Percentiles rank a stretch among this genome's conserved stretches.
Conservation (phyloP, 2,888 invertebrate species). For the Lordiphosa fenestrarum region DNA sequence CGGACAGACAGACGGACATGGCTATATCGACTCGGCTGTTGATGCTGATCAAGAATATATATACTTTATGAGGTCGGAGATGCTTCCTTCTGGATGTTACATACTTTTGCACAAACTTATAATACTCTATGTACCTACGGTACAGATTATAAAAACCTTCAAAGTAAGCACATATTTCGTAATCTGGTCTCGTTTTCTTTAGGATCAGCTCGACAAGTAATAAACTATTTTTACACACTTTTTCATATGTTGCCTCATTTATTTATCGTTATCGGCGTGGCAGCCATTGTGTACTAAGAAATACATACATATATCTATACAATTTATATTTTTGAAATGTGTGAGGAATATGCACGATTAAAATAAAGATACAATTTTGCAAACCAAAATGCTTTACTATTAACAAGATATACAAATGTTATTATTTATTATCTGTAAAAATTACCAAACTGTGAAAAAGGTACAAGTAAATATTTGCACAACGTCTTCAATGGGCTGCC, state of each 20-base stretch:
- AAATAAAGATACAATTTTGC: conserved; percentile 41
- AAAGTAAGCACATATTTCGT: too few relatives aligned
- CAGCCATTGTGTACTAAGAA: conserved; percentile 46
- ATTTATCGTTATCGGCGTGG: conserved; percentile 49
- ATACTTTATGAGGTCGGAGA: too few relatives aligned
- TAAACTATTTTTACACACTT: background rate
- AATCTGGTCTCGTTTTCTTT: too few relatives aligned
- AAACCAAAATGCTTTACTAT: conserved; percentile 37
- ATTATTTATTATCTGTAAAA: conserved; percentile 21
- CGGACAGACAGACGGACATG: too few relatives aligned
- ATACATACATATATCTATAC: conserved; percentile 51
- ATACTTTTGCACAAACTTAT: too few relatives aligned
- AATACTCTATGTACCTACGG: too few relatives aligned
- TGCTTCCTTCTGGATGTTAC: too few relatives aligned
- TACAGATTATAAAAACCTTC: too few relatives aligned
- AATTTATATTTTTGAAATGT: conserved; percentile 47
- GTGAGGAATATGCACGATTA: conserved; percentile 38
- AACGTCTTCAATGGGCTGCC: conserved; percentile 1
- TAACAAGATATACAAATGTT: conserved; percentile 30
- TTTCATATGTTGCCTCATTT: conserved; percentile 48
- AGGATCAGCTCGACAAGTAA: too few relatives aligned
- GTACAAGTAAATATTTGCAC: conserved; percentile 6
- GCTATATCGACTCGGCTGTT: too few relatives aligned
- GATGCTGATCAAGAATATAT: too few relatives aligned
- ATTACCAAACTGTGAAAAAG: conserved; percentile 25